These are phyloP conservation scores for Mustelus asterias DNA, from an alignment of 2,113 vertebrate genomes.

Conservation along the genomic window DNA sequence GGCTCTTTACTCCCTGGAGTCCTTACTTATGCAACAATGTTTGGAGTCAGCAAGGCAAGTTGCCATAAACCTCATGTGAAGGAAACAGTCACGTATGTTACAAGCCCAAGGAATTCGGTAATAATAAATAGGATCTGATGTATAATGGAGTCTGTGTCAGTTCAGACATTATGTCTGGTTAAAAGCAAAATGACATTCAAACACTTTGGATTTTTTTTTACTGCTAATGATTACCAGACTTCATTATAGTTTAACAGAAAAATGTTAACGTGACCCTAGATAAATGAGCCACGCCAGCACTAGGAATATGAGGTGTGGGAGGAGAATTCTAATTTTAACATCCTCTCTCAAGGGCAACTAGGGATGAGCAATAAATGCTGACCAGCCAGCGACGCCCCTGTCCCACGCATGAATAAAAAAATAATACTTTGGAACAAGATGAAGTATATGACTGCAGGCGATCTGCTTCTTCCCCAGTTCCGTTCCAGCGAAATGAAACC, in stretches of 20 bases:
- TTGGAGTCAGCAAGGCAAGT: conserved; percentile 66
- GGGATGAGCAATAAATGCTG: too few species aligned
- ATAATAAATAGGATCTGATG: neutral
- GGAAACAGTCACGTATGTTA: neutral
- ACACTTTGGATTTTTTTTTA: neutral
- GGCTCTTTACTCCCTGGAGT: conserved; percentile 68
- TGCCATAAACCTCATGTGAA: conserved; percentile 60
- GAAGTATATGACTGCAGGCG: neutral
- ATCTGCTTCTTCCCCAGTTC: too few species aligned
- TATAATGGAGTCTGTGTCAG: neutral
- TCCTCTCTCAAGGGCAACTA: too few species aligned
- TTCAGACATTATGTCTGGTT: neutral
- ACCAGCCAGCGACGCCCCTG: too few species aligned
- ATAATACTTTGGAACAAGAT: neutral
- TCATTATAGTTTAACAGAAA: neutral
- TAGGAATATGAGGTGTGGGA: neutral
- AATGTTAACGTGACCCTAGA: neutral
- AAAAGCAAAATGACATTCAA: neutral
- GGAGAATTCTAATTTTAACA: neutral
- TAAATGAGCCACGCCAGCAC: neutral
- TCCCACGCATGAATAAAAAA: too few species aligned
- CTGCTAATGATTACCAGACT: neutral
- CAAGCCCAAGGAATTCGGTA: neutral
- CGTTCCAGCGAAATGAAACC: too few species aligned
- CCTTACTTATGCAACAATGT: conserved; percentile 64